Base-by-base conservation (phyloP, 2,888 invertebrate species). In the Selenia dentaria region DNA sequence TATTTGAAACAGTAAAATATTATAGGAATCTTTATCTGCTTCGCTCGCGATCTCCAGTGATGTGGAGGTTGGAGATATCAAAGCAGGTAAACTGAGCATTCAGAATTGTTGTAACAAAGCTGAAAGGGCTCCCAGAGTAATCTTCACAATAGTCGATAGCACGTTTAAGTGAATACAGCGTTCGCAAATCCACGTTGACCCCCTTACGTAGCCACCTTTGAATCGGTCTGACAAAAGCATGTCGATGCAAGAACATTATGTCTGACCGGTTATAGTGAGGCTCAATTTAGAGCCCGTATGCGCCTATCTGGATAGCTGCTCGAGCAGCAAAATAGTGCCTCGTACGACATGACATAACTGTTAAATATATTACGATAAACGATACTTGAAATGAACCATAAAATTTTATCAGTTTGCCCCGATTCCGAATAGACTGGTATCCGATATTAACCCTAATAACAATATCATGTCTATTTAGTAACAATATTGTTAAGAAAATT, bases 241-340 rank as follows among this genome's bases (percentile, higher is more conserved):
- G 79, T 84, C 80, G 72, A 75, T 76, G 76, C 80, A 75, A 75
- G 82, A 79, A 80, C 84, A 82, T 81, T 79, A 85, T 83, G 78
- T 79, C 74, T 68, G 74, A 62, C 62, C 63, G 67, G 64, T 70
- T 69, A 11, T 69, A 10, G 66, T 68, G 70, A 69, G 73, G 79
- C 74, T 78, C 83, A 80, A 83, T 86, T 80, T 77, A 78, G 74
- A 74, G 70, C 86, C 85, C 83, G 81, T 78, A 87, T 84, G 68
- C 64, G 73, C 67, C 74, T 77, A 76, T 74, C 72, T 61, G 63
- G 67, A 42, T 48, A n/a, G n/a, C 36, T 28, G 73, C 74, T 73
- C 70, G 43, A 66, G 62, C 64, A 66, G 62, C 63, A 62, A 63
- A 67, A 53, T 54, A 64, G 54, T 53, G 56, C 53, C 55, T 53